Evolutionary conservation across 2,888 invertebrate genomes (phyloP), one percentile per base, ranked within the genome.

Genomic region (Pristionchus entomophagus): DNA sequence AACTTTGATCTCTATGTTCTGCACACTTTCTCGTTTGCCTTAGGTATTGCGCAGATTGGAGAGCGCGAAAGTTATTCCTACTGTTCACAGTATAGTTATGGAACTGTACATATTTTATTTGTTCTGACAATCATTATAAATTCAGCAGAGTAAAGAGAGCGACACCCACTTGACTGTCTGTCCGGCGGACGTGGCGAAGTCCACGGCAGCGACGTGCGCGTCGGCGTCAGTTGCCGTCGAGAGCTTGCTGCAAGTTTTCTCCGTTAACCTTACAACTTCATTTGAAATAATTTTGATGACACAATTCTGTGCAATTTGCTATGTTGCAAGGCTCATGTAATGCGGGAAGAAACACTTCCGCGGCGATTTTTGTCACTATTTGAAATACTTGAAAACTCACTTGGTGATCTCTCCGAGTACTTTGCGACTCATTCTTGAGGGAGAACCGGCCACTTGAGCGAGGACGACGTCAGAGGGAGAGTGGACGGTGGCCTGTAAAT

Each of bases 381-480:
- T n/a, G n/a, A 14, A 73, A 73, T 5, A 73, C 56, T 14, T 35
- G 32, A 65, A n/a, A 12, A 59, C 65, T 10, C 19, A 85, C 85
- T n/a, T 77, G 0, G 17, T 38, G 6, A 73, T 51, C 38, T 85
- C 73, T 17, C 45, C 53, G 41, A 85, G 59, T 22, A 56, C 77
- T 22, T 69, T 56, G 38, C 56, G 49, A 5, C 38, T 85, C 53
- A 85, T 73, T 85, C 77, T 32, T 8, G 56, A 77, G 19, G 85
- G 85, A 6, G 35, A 12, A 12, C 73, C 85, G 38, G 73, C 77
- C 38, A 85, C 85, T 73, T 77, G 38, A 17, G 56, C 38, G 5
- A 77, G 22, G n/a, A 85, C 85, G 8, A 85, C 51, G 29, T 85
- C 85, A 10, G 85, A 85, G 3, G 73, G 85, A 73, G 85, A 73